These are phyloP conservation scores for Hippocampus mohnikei DNA, from an alignment of 2,113 vertebrate species.

Conservation along the genomic window DNA sequence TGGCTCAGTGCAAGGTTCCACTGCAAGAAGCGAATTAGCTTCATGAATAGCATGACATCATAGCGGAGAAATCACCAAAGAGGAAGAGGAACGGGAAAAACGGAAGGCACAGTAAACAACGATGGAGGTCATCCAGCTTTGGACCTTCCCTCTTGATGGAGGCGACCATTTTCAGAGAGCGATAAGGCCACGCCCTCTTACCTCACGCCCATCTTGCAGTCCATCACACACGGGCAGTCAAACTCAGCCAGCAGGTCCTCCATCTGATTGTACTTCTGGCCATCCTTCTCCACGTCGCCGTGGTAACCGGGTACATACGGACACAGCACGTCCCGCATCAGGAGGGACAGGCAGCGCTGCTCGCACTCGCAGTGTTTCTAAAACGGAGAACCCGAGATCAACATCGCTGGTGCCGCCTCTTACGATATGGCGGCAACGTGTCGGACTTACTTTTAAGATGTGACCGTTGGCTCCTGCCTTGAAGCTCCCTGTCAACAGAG, in stretches of 20 bases:
- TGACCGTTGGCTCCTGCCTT: constrained; percentile 91
- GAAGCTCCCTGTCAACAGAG: constrained; percentile 83
- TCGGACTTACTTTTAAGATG: constrained; percentile 81
- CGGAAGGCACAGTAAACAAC: no score
- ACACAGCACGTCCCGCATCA: constrained; percentile 88
- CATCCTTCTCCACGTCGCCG: constrained; percentile 90
- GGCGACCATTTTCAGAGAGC: neutral
- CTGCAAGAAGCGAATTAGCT: no score
- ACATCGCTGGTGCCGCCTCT: no score
- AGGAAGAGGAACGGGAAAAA: neutral
- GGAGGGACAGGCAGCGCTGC: constrained; percentile 89
- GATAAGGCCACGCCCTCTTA: constrained; percentile 31
- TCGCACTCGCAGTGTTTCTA: constrained; percentile 94
- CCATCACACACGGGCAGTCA: constrained; percentile 94
- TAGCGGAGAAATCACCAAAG: neutral
- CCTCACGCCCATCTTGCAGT: constrained; percentile 98
- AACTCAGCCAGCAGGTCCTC: constrained; percentile 96
- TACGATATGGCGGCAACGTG: neutral
- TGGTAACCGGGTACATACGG: constrained; percentile 93
- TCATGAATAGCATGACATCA: neutral
- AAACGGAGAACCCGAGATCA: neutral
- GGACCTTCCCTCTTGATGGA: no score
- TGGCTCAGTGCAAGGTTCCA: neutral
- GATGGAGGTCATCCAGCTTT: no score
- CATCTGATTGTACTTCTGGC: constrained; percentile 98